These are phyloP conservation scores for Gallinago jamesoni DNA, from an alignment of 2,113 vertebrate genomes.

Conservation along the genomic window DNA sequence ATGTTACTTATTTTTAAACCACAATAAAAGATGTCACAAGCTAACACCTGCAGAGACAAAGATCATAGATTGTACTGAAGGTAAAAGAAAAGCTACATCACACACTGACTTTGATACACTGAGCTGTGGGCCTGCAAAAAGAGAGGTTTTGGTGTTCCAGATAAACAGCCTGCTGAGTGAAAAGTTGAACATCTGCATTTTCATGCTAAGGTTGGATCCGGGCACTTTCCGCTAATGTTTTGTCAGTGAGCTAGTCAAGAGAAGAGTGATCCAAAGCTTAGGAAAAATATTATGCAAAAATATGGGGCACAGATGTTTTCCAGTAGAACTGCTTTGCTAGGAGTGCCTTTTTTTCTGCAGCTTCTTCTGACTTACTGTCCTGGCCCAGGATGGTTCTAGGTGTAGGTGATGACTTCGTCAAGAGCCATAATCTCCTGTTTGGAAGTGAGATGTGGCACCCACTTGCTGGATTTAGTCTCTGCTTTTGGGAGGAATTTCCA, in stretches of 20 bases:
- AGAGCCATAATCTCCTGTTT: rapidly evolving
- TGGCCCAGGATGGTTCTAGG: neutral
- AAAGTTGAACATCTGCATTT: neutral
- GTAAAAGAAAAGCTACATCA: neutral
- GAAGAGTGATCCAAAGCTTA: neutral
- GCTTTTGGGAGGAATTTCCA: neutral
- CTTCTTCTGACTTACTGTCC: neutral
- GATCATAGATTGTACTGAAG: neutral
- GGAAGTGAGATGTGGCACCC: neutral
- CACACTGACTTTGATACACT: neutral
- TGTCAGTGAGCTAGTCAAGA: neutral
- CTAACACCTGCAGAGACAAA: neutral
- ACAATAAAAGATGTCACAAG: neutral
- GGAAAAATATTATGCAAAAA: neutral
- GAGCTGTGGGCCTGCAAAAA: neutral
- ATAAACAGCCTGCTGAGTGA: neutral
- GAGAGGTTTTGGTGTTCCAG: neutral
- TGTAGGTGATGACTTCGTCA: neutral
- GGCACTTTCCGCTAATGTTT: neutral
- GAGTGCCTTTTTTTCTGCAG: neutral
- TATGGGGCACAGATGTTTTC: neutral
- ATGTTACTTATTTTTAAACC: neutral
- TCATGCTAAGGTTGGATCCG: neutral
- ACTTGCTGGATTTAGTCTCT: neutral
- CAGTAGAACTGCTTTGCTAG: neutral